A percentile compares a stretch with the other conserved stretches of the same genome.
Evolutionary conservation across 2,888 invertebrate genomes (phyloP).

Genomic region (Standfussiana lucernea): DNA sequence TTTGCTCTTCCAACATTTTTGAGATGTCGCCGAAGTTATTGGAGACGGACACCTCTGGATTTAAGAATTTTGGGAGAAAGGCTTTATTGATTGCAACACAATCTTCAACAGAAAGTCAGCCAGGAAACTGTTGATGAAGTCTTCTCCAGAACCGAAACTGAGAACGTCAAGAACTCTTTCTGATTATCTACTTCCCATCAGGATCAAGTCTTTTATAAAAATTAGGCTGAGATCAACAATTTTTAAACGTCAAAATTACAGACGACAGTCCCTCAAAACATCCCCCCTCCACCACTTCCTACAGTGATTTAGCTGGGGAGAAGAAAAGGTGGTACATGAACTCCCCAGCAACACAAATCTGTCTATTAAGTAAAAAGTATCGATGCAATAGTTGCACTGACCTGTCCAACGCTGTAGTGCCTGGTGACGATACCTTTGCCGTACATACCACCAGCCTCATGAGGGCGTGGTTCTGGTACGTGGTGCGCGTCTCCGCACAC

Average conservation of each 20-base stretch:
- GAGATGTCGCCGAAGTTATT: background rate
- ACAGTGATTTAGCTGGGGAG: background rate
- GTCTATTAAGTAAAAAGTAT: background rate
- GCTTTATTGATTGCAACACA: background rate
- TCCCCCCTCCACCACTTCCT: too few relatives aligned
- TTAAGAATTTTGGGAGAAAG: background rate
- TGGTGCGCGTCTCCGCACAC: conserved; percentile 97
- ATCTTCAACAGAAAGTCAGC: background rate
- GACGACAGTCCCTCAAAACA: background rate
- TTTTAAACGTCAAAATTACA: background rate
- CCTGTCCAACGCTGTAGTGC: conserved; percentile 96
- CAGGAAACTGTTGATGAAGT: background rate
- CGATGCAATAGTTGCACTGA: conserved; percentile 70
- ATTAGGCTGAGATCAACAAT: background rate
- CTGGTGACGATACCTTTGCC: conserved; percentile 96
- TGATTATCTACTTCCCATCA: background rate
- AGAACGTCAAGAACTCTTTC: background rate
- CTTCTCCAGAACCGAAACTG: background rate
- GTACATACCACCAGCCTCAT: conserved; percentile 96
- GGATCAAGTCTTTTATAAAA: background rate
- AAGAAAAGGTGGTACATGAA: background rate
- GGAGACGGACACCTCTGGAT: background rate
- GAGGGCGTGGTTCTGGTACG: conserved; percentile 93
- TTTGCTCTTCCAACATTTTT: background rate
- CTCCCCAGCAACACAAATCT: background rate